Evolutionary conservation across 2,888 invertebrate species (phyloP).

Genomic region (Fragum whitleyi): DNA sequence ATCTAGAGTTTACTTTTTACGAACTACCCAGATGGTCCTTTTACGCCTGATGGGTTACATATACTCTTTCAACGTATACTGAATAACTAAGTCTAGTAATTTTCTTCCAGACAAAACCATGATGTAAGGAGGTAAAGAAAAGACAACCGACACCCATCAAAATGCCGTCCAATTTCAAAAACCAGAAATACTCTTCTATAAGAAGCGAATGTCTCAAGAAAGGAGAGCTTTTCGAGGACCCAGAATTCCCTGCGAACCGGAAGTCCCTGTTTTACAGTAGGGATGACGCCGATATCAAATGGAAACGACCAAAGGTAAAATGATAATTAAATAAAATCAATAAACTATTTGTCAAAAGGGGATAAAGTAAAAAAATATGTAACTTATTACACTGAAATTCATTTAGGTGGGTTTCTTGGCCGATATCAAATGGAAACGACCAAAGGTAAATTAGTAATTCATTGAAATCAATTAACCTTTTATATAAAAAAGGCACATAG

Average conservation of each 20-base stretch:
- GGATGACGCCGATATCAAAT: slow-evolving; percentile 92
- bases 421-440: slow-evolving; percentile 95
- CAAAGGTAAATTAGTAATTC: slow-evolving; percentile 87
- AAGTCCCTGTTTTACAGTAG: slow-evolving; percentile 94
- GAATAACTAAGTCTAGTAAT: no score
- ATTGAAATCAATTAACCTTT: no score
- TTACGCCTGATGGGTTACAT: no score
- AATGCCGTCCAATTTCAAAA: slow-evolving; percentile 74
- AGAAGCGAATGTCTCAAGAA: slow-evolving; percentile 88
- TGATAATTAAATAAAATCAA: no score
- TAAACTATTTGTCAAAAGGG: no score
- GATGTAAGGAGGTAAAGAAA: background rate
- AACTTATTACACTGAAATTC: no score
- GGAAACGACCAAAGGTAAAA: slow-evolving; percentile 92
- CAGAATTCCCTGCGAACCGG: slow-evolving; percentile 93
- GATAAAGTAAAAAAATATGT: no score
- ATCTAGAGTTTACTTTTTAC: no score
- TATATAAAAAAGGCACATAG: no score
- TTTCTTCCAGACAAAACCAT: background rate
- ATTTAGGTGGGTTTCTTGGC: no score
- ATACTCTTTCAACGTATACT: no score
- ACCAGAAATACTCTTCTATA: slow-evolving; percentile 79
- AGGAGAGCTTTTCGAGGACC: slow-evolving; percentile 94
- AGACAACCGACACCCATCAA: background rate
- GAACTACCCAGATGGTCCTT: no score